Evolutionary conservation across 2,113 vertebrate species (phyloP).

Genomic region (Macrotus californicus): DNA sequence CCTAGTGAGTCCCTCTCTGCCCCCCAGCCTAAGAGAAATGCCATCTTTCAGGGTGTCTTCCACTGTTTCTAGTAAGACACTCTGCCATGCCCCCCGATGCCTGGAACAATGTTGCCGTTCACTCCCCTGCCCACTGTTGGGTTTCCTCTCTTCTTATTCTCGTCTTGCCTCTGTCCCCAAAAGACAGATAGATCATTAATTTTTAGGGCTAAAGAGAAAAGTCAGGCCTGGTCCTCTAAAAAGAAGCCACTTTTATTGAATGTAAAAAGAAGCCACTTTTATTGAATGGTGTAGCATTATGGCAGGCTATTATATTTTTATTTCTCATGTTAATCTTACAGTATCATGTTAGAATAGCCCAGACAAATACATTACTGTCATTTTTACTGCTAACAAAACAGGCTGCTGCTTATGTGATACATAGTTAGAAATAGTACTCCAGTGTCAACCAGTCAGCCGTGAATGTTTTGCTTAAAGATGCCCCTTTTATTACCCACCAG

Average conservation of each 20-base stretch:
- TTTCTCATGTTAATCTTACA: not conserved
- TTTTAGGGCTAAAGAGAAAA: not conserved
- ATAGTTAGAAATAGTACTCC: not conserved
- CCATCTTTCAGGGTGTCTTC: not conserved
- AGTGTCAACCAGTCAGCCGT: not conserved
- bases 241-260: conserved; percentile 19
- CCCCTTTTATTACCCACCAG: not conserved
- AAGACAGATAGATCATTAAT: not conserved
- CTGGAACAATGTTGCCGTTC: no score
- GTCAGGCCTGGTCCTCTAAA: not conserved
- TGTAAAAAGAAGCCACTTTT: conserved; percentile 19
- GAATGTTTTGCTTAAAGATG: not conserved
- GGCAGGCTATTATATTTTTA: not conserved
- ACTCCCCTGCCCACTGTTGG: not conserved
- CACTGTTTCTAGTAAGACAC: not conserved
- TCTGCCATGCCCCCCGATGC: not conserved
- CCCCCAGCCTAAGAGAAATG: not conserved
- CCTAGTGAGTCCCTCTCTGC: not conserved
- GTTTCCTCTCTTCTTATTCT: not conserved
- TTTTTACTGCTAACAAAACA: not conserved
- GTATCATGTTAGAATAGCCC: not conserved
- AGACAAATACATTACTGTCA: not conserved
- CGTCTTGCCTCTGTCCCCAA: not conserved
- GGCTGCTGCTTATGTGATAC: not conserved
- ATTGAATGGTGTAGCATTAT: not conserved